These are phyloP conservation scores for Agrilus planipennis DNA, from an alignment of 1,140 invertebrate species.

Conservation along the genomic window DNA sequence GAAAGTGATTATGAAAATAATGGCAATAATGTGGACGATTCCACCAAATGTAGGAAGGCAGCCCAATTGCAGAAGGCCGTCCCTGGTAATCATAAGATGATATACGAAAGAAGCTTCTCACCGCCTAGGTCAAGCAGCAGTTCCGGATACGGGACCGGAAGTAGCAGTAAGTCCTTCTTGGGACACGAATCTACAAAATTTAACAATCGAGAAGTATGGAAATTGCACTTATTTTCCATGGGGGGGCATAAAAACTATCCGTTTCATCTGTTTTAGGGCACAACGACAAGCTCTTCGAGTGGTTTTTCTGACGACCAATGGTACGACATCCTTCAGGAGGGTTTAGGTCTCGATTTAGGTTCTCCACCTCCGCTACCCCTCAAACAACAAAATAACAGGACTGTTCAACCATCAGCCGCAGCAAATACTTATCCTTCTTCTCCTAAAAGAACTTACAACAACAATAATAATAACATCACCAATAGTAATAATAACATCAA, in stretches of 20 bases:
- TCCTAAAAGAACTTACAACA: conserved; percentile 28
- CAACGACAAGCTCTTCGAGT: conserved; percentile 49
- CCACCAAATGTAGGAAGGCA: conserved; percentile 24
- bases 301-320: conserved; percentile 58
- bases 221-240: background rate
- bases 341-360: conserved; percentile 6
- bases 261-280: conserved; percentile 32
- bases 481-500: conserved; percentile 1
- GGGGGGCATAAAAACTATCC: background rate
- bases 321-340: conserved; percentile 34
- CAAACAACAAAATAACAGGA: conserved; percentile 15
- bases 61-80: conserved; percentile 40
- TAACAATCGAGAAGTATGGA: conserved; percentile 33
- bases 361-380: conserved; percentile 17
- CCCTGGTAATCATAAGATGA: conserved; percentile 45
- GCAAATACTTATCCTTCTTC: conserved; percentile 31
- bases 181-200: conserved; percentile 40
- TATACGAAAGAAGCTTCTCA: conserved; percentile 63
- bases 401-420: conserved; percentile 12
- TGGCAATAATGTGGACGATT: conserved; percentile 18
- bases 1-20: conserved; percentile 63
- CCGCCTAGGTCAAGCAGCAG: conserved; percentile 72
- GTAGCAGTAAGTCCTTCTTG: conserved; percentile 56
- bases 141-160: conserved; percentile 74
- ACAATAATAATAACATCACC: conserved; percentile 5